Percentiles rank a stretch among this genome's conserved stretches.
phyloP scores from a whole-genome alignment of 37 sponge, comb jelly and placozoan genomes.

The Tethya wilhelma region DNA sequence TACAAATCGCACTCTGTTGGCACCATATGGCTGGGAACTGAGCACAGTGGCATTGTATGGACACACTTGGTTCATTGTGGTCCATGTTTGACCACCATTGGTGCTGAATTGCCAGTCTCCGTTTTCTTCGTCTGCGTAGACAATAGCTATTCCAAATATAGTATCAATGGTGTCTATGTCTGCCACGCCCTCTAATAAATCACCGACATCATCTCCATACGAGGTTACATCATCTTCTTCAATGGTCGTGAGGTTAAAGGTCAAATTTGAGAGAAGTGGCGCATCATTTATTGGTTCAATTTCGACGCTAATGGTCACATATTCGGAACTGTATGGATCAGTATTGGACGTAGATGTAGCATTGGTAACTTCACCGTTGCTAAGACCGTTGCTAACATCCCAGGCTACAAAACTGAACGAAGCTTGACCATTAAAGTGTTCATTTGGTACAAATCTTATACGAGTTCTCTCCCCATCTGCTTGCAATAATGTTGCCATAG shows the following conservation, averaged over 20 bases:
- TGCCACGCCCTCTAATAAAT: constrained; percentile 43
- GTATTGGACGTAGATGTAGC: constrained; percentile 42
- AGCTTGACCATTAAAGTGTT: constrained; percentile 70
- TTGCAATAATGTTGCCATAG: constrained; percentile 62
- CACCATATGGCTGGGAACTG: constrained; percentile 42
- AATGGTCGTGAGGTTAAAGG: constrained; percentile 60
- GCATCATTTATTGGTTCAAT: constrained; percentile 84
- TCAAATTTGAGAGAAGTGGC: constrained; percentile 60
- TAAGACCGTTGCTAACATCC: constrained; percentile 67
- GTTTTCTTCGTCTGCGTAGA: constrained; percentile 60
- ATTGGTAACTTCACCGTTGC: constrained; percentile 66
- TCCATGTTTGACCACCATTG: constrained; percentile 72
- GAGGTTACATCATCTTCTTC: constrained; percentile 66
- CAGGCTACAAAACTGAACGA: constrained; percentile 76
- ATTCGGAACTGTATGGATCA: constrained; percentile 73
- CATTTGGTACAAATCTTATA: constrained; percentile 74
- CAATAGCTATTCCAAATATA: constrained; percentile 75
- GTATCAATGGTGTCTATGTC: constrained; percentile 74
- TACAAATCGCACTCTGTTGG: constrained; percentile 70
- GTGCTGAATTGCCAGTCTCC: constrained; percentile 82
- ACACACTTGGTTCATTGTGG: constrained; percentile 38
- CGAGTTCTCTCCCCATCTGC: constrained; percentile 48
- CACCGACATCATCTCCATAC: constrained; percentile 63
- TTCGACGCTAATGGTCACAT: constrained; percentile 24
- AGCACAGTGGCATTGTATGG: constrained; percentile 66